Percentiles rank a stretch among this genome's conserved stretches.
Evolutionary conservation across 2,888 invertebrate genomes (phyloP).

Genomic region (Callyntrura guangdongensis): DNA sequence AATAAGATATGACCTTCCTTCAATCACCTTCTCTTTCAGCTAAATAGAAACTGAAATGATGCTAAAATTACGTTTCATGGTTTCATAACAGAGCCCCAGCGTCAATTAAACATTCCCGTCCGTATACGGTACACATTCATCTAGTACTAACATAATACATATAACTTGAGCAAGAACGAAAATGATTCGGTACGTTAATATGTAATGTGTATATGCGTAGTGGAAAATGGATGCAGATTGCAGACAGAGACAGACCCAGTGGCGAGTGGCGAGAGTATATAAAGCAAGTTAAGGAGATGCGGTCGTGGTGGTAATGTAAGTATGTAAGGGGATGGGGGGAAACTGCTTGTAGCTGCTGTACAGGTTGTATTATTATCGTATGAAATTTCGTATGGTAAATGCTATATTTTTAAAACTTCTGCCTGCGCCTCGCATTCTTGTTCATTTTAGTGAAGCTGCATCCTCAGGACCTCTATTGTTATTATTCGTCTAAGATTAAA

Average conservation of each 20-base stretch:
- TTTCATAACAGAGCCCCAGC: not conserved
- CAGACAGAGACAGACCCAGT: slow-evolving; percentile 8
- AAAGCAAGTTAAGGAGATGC: not conserved
- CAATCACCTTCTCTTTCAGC: slow-evolving; percentile 73
- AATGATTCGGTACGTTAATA: not conserved
- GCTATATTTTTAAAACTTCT: not conserved
- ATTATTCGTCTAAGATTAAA: too few relatives aligned
- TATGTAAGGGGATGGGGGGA: too few relatives aligned
- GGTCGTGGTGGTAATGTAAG: not conserved
- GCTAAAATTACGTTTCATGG: slow-evolving; percentile 69
- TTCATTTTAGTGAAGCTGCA: too few relatives aligned
- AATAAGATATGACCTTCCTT: slow-evolving; percentile 73
- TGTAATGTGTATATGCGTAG: too few relatives aligned
- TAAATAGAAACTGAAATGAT: slow-evolving; percentile 41
- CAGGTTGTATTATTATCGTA: not conserved
- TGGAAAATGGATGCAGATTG: not conserved
- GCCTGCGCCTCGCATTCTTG: not conserved
- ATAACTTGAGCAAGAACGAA: not conserved
- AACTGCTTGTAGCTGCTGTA: too few relatives aligned
- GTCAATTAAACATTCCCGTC: slow-evolving; percentile 34
- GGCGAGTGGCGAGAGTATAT: not conserved
- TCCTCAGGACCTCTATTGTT: too few relatives aligned
- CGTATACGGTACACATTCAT: not conserved
- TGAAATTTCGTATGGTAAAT: not conserved
- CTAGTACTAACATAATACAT: not conserved